Evolutionary conservation across 2,797 vertebrate genomes (phyloP), one percentile per base, ranked within the genome.

Genomic region (Darevskia nairensis): DNA sequence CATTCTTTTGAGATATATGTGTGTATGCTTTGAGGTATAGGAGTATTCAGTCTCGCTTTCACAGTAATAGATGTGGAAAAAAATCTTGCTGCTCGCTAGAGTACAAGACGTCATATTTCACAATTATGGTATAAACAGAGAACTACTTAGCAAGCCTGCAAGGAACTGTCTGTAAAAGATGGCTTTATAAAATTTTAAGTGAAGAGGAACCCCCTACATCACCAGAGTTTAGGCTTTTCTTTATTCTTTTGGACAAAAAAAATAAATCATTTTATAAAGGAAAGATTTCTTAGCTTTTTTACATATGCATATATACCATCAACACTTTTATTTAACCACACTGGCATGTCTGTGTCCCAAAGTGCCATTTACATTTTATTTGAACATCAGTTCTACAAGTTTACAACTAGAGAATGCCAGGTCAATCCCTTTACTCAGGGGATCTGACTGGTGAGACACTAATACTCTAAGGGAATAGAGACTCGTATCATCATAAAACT

Each of bases 1-100:
- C 93, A 71, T 72, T 91, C 61, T 94, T 90, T 91, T 93, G 88
- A 92, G 92, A 88, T 92, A 44, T 85, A 92, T 89, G 41, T 87
- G 82, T 91, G 85, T 91, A 44, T 84, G 89, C 85, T 71, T 46
- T 88, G 82, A 92, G 88, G 86, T 92, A 78, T 93, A 90, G 93
- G 27, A 92, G 89, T 55, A 82, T 93, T 93, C 74, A 85, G 89
- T 91, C 86, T 92, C 69, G 79, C 94, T 82, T 87, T 93, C 25
- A 89, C 35, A 89, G n/a, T 91, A 93, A 89, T 89, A 91, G 74
- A 39, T 87, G 32, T 72, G 46, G 61, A 72, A 86, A 88, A 74
- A 94, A 94, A 93, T 80, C 85, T 93, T 72, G 29, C 86, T 93
- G 74, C 71, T 90, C 72, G 32, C 23, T 90, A 76, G 19, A 87